Evolutionary conservation across 2,113 vertebrate species (phyloP).

Genomic region (Siphamia tubifer): DNA sequence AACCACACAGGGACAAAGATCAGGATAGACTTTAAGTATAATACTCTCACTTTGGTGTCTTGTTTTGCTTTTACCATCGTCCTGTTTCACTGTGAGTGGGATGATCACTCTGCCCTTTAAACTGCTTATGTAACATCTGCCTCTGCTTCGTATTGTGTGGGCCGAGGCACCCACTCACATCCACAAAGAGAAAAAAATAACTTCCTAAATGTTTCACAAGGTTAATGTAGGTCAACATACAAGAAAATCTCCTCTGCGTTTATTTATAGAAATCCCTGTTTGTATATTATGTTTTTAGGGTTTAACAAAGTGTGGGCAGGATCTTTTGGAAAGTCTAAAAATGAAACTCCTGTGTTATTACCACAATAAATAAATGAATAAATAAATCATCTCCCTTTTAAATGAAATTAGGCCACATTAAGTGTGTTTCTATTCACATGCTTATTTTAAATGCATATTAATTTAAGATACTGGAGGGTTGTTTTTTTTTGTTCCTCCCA

Average conservation of each 20-base stretch:
- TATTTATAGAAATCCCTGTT: conserved; percentile 20
- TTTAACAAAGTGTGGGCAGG: neutral
- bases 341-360: too few relatives aligned
- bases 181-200: neutral
- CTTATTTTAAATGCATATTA: too few relatives aligned
- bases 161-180: neutral
- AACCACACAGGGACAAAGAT: neutral
- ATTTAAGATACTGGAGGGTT: too few relatives aligned
- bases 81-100: neutral
- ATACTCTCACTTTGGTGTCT: neutral
- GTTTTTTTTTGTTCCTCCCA: too few relatives aligned
- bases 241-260: neutral
- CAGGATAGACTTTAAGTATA: neutral
- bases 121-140: conserved; percentile 20
- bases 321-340: too few relatives aligned
- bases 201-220: neutral
- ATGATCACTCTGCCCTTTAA: conserved; percentile 4
- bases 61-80: neutral
- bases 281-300: neutral
- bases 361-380: too few relatives aligned
- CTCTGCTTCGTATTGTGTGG: conserved; percentile 10
- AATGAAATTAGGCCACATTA: too few relatives aligned
- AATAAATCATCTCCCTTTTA: too few relatives aligned
- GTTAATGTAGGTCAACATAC: conserved; percentile 29
- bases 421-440: too few relatives aligned